Evolutionary conservation across 2,888 invertebrate genomes (phyloP).

Genomic region (Mylabris sibirica): DNA sequence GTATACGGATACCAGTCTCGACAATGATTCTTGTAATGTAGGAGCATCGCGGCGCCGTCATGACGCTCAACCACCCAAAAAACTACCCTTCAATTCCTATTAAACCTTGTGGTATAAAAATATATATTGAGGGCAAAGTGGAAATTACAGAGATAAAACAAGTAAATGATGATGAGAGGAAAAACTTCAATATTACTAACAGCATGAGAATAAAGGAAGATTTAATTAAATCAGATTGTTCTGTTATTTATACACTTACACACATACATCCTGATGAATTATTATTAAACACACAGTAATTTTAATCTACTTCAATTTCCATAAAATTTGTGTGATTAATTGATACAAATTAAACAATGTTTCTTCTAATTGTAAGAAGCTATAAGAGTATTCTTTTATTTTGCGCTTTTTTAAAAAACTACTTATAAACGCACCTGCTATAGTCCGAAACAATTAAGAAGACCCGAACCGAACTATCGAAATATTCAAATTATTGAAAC

Average conservation of each 20-base stretch:
- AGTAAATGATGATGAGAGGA: not conserved
- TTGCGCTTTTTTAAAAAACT: no score
- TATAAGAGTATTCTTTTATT: no score
- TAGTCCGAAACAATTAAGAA: no score
- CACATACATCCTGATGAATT: not conserved
- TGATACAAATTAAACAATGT: no score
- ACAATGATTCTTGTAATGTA: not conserved
- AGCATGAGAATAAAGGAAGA: not conserved
- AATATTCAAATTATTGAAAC: no score
- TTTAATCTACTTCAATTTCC: not conserved
- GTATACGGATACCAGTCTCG: not conserved
- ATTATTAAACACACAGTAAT: not conserved
- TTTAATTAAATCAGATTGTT: conserved; percentile 8
- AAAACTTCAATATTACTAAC: not conserved
- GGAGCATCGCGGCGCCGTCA: conserved; percentile 28
- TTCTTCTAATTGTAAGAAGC: no score
- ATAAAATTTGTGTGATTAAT: not conserved
- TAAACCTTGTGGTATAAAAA: not conserved
- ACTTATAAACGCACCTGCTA: no score
- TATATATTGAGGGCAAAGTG: not conserved
- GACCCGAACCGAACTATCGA: no score
- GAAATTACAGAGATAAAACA: not conserved
- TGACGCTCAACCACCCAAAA: conserved; percentile 13
- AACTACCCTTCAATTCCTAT: not conserved
- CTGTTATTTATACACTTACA: not conserved